Evolutionary conservation across 2,797 vertebrate species (phyloP), one percentile per base, ranked within the genome.

Genomic region (Selene dorsalis): DNA sequence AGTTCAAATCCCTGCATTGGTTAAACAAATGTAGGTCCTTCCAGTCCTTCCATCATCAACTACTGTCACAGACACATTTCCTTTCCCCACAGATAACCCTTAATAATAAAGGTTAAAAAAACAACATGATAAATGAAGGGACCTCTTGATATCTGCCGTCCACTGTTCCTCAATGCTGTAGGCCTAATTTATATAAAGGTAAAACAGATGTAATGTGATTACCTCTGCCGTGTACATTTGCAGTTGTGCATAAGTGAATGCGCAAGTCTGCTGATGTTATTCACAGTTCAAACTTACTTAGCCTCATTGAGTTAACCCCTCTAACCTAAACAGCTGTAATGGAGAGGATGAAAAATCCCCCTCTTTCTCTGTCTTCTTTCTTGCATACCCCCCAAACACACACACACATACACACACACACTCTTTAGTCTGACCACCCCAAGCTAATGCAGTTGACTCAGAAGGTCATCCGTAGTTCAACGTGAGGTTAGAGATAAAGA

Each of bases 401-500:
- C 73, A 76, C 77, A 62, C 73, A 53, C 77, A 74, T 47, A 77
- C 77, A 78, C 65, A 80, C 20, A 61, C 53, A 82, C 39, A 71
- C 71, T 41, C 80, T 79, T 85, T 69, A 84, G 75, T 87, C 79
- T 92, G 89, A 92, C 93, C 91, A 93, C 93, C 93, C 92, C 87
- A 92, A 93, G 93, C 91, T 94, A 95, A 94, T 94, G 90, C 91
- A 93, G 88, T 93, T 94, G 92, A 93, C 93, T 94, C 89, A 87
- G 72, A 86, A 85, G 94, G 93, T 95, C 93, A 94, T 87, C 88
- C 82, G 84, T 82, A 94, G 95, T 94, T 95, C 94, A 94, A 73
- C 9, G 73, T 68, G 89, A 87, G 93, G 93, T 93, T 90, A 87
- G 74, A 90, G 88, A 93, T 87, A 90, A 92, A 92, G 87, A 86